Evolutionary conservation across 2,113 vertebrate genomes (phyloP), one percentile per base, ranked within the genome.

Genomic region (Anseranas semipalmata): DNA sequence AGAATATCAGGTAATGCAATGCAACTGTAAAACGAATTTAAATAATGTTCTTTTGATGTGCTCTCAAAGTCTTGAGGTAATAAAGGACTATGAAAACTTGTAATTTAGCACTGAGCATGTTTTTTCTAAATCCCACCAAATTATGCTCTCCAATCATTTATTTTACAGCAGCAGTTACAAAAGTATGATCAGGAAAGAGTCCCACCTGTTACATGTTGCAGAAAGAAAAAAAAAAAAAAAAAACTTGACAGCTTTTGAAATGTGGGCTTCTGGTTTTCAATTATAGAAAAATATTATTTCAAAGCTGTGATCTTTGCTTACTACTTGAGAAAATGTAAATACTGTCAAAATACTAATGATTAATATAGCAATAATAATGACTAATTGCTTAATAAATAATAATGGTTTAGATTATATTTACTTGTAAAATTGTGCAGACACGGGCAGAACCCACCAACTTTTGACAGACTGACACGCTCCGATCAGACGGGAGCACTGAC

Each of bases 61-160:
- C 30, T 82, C 39, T 84, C 68, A 37, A 71, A 86, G 81, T 76
- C 15, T 59, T 18, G 11, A 60, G 50, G 35, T 67, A 46, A 52
- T 56, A 60, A 63, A 76, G 59, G 35, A 52, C 35, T 75, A 14
- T 15, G 50, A 48, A 67, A 77, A 63, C 20, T 52, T 77, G 10
- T 1, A 16, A 37, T 52, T 60, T 74, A 70, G 37, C 50, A 74
- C 48, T n/a, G 20, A 62, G 33, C 32, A 12, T 41, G 10, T 65
- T 95, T 81, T 60, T 76, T 28, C 60, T 93, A 83, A 41, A 30
- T 55, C 37, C 53, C 75, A 70, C 39, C 75, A 71, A 62, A 59
- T 35, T 7, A 17, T 66, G 43, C 7, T 10, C 72, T 55, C 73
- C 45, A 81, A 32, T n/a, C 28, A 53, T 32, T 67, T 62, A 39